These are phyloP conservation scores for Agrypnus murinus DNA, from an alignment of 2,888 invertebrate species.

Conservation along the genomic window DNA sequence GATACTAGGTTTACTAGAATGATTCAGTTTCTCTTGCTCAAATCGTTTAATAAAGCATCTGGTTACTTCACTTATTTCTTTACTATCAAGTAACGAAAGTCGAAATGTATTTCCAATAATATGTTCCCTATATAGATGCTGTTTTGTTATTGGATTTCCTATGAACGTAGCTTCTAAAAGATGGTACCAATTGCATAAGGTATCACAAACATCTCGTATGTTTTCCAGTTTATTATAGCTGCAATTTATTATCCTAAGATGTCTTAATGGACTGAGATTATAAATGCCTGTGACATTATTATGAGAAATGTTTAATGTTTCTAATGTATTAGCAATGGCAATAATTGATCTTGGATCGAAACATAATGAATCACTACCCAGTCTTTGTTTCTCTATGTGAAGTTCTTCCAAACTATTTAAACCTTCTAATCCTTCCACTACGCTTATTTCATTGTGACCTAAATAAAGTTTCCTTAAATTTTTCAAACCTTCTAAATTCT, in stretches of 20 bases:
- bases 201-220: slow-evolving; percentile 73
- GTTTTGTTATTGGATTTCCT: slow-evolving; percentile 79
- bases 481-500: slow-evolving; percentile 79
- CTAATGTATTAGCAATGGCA: slow-evolving; percentile 74
- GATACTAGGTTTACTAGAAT: slow-evolving; percentile 55
- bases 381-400: slow-evolving; percentile 80
- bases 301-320: slow-evolving; percentile 77
- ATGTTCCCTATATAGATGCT: slow-evolving; percentile 80
- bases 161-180: slow-evolving; percentile 75
- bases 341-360: slow-evolving; percentile 79
- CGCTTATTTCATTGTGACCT: slow-evolving; percentile 79
- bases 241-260: slow-evolving; percentile 75
- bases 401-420: slow-evolving; percentile 78
- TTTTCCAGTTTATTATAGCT: slow-evolving; percentile 76
- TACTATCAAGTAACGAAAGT: slow-evolving; percentile 74
- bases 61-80: slow-evolving; percentile 75
- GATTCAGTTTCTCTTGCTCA: slow-evolving; percentile 72
- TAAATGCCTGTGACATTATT: slow-evolving; percentile 76
- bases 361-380: slow-evolving; percentile 76
- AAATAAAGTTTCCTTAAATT: slow-evolving; percentile 87
- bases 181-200: slow-evolving; percentile 74
- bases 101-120: slow-evolving; percentile 75
- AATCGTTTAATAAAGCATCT: slow-evolving; percentile 78
- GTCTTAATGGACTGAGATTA: slow-evolving; percentile 73
- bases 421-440: slow-evolving; percentile 80